Percentiles rank a stretch among this genome's conserved stretches.
phyloP scores from a whole-genome alignment of 2,888 invertebrate species.

The Lithophane socia region DNA sequence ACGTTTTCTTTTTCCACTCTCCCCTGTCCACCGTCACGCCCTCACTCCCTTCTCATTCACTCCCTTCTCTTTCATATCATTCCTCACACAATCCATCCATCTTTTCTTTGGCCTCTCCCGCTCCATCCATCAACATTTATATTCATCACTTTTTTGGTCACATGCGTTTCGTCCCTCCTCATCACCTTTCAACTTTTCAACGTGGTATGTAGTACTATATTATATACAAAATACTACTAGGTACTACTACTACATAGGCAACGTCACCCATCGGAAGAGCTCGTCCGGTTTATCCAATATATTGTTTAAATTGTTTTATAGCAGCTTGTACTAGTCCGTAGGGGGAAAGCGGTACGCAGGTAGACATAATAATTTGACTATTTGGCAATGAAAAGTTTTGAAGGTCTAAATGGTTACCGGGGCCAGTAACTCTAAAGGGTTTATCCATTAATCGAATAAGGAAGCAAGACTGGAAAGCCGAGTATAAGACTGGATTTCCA shows the following conservation, averaged over 20 bases:
- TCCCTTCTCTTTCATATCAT: no score
- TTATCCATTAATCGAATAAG: neutral
- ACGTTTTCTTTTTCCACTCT: no score
- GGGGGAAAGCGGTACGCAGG: slow-evolving; percentile 29
- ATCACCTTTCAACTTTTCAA: no score
- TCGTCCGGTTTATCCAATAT: slow-evolving; percentile 44
- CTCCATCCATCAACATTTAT: no score
- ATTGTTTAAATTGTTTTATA: slow-evolving; percentile 46
- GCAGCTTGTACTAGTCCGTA: neutral
- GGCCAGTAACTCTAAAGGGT: neutral
- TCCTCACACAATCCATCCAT: no score
- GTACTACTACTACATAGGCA: neutral
- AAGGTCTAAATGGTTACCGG: neutral
- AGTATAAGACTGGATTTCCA: neutral
- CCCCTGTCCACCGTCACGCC: no score
- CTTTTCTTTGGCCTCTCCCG: no score
- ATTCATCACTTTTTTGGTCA: no score
- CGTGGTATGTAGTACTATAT: neutral
- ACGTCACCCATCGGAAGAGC: slow-evolving; percentile 46
- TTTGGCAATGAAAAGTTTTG: slow-evolving; percentile 2
- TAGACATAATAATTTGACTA: slow-evolving; percentile 8
- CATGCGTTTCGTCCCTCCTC: no score
- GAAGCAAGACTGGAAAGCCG: neutral
- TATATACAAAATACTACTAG: neutral
- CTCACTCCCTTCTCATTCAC: no score